phyloP scores from a whole-genome alignment of 2,888 invertebrate species.

The Tetrapedia diversipes region DNA sequence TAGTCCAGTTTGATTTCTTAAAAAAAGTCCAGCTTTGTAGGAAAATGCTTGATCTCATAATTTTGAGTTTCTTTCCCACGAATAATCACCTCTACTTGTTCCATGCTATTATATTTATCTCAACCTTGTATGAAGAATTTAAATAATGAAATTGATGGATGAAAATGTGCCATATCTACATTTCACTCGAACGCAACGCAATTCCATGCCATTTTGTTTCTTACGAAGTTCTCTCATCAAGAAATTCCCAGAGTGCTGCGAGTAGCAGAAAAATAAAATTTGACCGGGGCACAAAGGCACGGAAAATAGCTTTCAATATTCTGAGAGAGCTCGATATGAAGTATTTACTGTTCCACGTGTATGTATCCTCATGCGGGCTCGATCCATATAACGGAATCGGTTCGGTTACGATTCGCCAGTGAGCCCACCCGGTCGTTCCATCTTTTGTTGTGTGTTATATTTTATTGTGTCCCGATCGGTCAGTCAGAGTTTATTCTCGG shows the following conservation, averaged over 20 bases:
- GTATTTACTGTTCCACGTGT: slow-evolving; percentile 69
- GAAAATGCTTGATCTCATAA: too few relatives aligned
- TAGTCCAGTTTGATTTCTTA: too few relatives aligned
- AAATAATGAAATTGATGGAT: too few relatives aligned
- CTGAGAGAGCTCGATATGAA: slow-evolving; percentile 63
- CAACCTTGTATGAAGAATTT: too few relatives aligned
- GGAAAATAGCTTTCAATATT: slow-evolving; percentile 67
- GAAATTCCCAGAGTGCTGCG: neutral
- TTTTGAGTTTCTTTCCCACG: too few relatives aligned
- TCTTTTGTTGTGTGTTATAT: slow-evolving; percentile 37
- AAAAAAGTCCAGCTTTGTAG: too few relatives aligned
- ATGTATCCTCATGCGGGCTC: slow-evolving; percentile 53
- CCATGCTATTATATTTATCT: too few relatives aligned
- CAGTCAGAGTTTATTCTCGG: slow-evolving; percentile 11
- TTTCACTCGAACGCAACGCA: neutral
- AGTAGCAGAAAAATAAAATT: slow-evolving; percentile 57
- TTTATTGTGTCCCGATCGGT: slow-evolving; percentile 37
- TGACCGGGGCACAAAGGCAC: slow-evolving; percentile 17
- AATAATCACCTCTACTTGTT: too few relatives aligned
- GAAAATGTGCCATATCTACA: neutral
- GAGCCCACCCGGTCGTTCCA: slow-evolving; percentile 12
- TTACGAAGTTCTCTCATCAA: slow-evolving; percentile 1
- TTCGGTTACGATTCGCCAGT: slow-evolving; percentile 58
- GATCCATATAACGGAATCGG: slow-evolving; percentile 72
- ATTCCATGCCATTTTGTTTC: neutral